phyloP scores from a whole-genome alignment of 2,888 invertebrate genomes.

The Acleris cristana region DNA sequence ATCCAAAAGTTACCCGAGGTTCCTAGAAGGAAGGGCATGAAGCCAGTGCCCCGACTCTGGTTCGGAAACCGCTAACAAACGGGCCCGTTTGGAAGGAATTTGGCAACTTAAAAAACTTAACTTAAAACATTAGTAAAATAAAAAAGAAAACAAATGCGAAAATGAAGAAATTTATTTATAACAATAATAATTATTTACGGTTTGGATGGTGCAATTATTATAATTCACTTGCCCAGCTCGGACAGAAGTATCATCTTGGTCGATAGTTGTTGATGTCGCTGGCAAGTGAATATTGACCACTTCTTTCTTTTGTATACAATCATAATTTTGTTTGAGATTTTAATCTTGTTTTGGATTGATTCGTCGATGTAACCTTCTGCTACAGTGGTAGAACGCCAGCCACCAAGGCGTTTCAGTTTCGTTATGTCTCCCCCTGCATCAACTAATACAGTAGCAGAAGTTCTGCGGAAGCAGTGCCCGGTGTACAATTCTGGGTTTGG shows the following conservation, averaged over 20 bases:
- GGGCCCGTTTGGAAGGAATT: no score
- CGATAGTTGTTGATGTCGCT: background rate
- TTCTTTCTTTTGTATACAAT: conserved; percentile 16
- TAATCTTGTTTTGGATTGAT: background rate
- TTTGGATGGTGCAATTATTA: no score
- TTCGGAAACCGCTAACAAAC: no score
- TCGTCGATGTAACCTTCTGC: conserved; percentile 10
- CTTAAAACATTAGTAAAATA: no score
- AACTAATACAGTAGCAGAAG: conserved; percentile 25
- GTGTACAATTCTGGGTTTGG: conserved; percentile 8
- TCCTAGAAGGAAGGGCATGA: no score
- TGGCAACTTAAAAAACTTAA: accelerated
- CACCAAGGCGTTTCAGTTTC: conserved; percentile 4
- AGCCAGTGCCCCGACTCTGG: no score
- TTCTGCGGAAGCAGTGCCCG: conserved; percentile 12
- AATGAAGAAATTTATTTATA: no score
- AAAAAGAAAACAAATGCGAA: no score
- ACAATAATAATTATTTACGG: no score
- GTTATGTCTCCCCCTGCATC: conserved; percentile 25
- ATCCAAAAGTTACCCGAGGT: no score
- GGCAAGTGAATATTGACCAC: conserved; percentile 19
- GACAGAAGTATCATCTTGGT: background rate
- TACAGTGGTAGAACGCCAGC: conserved; percentile 1
- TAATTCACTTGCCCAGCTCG: no score
- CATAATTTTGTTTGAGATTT: background rate